Percentiles rank a stretch among this genome's conserved stretches.
Evolutionary conservation across 2,113 vertebrate genomes (phyloP).

Genomic region (Gobio gobio): DNA sequence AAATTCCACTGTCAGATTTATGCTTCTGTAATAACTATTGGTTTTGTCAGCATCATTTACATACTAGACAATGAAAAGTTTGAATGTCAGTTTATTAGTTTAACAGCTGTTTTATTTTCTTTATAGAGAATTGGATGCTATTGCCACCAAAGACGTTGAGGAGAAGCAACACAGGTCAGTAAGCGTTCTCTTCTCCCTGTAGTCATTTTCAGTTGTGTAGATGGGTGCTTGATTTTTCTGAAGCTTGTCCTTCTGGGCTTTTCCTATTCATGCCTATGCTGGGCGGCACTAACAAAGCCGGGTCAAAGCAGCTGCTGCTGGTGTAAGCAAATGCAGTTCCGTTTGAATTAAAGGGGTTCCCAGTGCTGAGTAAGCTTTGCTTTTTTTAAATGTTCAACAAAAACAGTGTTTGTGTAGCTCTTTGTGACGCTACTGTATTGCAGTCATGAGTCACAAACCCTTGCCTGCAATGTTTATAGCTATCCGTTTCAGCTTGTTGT

Average conservation of each 20-base stretch:
- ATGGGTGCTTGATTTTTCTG: not conserved
- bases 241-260: not conserved
- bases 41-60: not conserved
- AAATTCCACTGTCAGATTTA: not conserved
- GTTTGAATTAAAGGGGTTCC: conserved; percentile 71
- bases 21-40: not conserved
- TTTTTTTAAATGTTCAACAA: conserved; percentile 74
- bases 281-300: conserved; percentile 44
- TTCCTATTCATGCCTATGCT: conserved; percentile 49
- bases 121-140: conserved; percentile 96
- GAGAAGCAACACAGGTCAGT: conserved; percentile 90
- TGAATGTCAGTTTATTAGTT: conserved; percentile 8
- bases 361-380: conserved; percentile 76
- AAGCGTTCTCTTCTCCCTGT: not conserved
- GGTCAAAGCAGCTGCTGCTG: conserved; percentile 68
- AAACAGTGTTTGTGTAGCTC: conserved; percentile 73
- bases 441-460: not conserved
- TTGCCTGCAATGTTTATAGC: not conserved
- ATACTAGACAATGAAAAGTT: not conserved
- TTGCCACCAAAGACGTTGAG: conserved; percentile 98
- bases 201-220: not conserved
- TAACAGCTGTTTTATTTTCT: conserved; percentile 49
- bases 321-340: conserved; percentile 77
- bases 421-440: conserved; percentile 64
- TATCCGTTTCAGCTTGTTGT: not conserved